phyloP scores from a whole-genome alignment of 1,140 invertebrate species.

The Drosophila baimaii region DNA sequence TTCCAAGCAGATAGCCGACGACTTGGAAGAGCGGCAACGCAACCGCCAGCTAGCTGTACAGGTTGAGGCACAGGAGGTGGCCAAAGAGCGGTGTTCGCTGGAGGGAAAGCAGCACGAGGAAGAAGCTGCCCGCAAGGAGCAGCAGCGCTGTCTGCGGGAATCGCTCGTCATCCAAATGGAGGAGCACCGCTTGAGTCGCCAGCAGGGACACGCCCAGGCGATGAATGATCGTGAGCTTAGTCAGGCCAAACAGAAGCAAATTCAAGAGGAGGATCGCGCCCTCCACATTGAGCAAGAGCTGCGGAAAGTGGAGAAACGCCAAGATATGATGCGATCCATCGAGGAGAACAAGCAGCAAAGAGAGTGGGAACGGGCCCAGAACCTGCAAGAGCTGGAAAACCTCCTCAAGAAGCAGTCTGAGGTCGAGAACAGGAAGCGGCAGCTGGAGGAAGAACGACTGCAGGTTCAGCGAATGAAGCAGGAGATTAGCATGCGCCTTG shows the following conservation, averaged over 20 bases:
- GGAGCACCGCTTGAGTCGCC: conserved; percentile 25
- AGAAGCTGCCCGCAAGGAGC: conserved; percentile 37
- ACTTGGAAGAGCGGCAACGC: conserved; percentile 12
- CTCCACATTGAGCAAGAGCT: conserved; percentile 22
- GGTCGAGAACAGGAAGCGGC: conserved; percentile 6
- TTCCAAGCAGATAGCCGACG: conserved; percentile 59
- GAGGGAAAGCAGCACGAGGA: conserved; percentile 18
- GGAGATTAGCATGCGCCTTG: conserved; percentile 54
- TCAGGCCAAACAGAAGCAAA: conserved; percentile 44
- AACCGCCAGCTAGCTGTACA: conserved; percentile 18
- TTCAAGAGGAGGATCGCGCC: conserved; percentile 49
- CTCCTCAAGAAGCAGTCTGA: conserved; percentile 23
- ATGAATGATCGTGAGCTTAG: conserved; percentile 49
- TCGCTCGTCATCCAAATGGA: conserved; percentile 46
- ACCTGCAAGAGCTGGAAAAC: conserved; percentile 15
- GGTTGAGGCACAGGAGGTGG: conserved; percentile 29
- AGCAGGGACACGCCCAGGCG: conserved; percentile 28
- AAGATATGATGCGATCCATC: conserved; percentile 41
- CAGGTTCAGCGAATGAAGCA: conserved; percentile 35
- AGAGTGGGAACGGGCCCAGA: conserved; percentile 13
- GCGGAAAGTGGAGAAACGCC: conserved; percentile 37
- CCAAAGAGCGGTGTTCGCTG: conserved; percentile 21
- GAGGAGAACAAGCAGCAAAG: conserved; percentile 30
- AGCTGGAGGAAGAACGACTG: conserved; percentile 18
- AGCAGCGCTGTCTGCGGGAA: conserved; percentile 36